These are phyloP conservation scores for Chrysodeixis includens DNA, from an alignment of 2,888 invertebrate genomes.

Conservation along the genomic window DNA sequence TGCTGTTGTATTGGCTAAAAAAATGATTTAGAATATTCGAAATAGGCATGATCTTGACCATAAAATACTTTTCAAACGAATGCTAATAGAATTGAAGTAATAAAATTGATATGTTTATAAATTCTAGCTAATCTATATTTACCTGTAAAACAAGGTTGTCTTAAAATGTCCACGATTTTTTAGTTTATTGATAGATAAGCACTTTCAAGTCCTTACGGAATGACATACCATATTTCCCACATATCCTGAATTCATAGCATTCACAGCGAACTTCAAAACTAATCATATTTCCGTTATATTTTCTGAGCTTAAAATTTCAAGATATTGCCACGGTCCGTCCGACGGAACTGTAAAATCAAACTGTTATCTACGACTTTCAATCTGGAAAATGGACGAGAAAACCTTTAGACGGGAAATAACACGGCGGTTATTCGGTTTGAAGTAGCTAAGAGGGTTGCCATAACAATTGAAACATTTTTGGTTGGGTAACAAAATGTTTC, in stretches of 20 bases:
- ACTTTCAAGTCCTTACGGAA: not conserved
- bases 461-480: constrained; percentile 11
- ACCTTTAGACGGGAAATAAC: constrained; percentile 59
- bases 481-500: not conserved
- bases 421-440: constrained; percentile 56
- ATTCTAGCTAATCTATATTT: no score
- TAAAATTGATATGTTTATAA: no score
- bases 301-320: constrained; percentile 42
- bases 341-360: constrained; percentile 53
- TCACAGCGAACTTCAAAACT: constrained; percentile 15
- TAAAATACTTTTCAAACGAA: no score
- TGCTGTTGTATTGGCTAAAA: no score
- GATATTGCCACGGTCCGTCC: constrained; percentile 35
- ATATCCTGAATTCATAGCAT: constrained; percentile 3
- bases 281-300: constrained; percentile 43
- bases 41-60: no score
- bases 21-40: no score
- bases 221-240: not conserved
- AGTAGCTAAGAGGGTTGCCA: constrained; percentile 28
- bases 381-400: constrained; percentile 65
- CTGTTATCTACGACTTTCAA: constrained; percentile 60
- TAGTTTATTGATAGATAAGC: no score
- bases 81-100: no score
- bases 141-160: no score
- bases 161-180: no score